Base-by-base conservation (phyloP, 2,113 vertebrate species). In the Otus sunia region DNA sequence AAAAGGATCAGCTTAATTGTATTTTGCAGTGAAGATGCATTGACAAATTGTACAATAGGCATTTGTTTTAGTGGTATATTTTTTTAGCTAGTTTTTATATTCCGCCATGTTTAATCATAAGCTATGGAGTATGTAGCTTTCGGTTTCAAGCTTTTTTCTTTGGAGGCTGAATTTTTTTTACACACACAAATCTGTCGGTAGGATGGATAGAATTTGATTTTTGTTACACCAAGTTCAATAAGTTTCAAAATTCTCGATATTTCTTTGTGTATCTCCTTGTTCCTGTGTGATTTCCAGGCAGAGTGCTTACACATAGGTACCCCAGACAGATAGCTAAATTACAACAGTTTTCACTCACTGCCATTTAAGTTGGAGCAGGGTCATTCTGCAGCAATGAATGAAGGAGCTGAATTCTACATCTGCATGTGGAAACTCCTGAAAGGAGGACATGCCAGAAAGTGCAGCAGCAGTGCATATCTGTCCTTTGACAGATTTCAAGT, bases 101-200 rank as follows among this genome's bases (percentile, higher is more conserved):
- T 83, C 21, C 1, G 7, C 15, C 20, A 22, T 0, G 0, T 80
- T 83, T 73, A 62, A 58, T 69, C 10, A 2, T 30, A 41, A 80
- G 5, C 36, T 55, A 66, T 39, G 14, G 32, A 74, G 15, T 16
- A 5, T 80, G 27, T 53, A 86, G 30, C 39, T 91, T 86, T 89
- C 71, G 12, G 3, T 72, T 86, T 86, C 52, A 60, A 60, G 15
- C 27, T 77, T 86, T 92, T 86, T 52, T 23, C 37, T 90, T 58
- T 34, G 29, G 37, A 77, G 76, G 18, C 39, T 52, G 21, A 45
- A 1, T 29, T 56, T 72, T 86, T 86, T 78, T 68, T 58, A 45
- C 27, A 52, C 21, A 36, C 16, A 39, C 14, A 62, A 39, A 62
- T 86, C 45, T 72, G 6, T 27, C 73, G 29, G 36, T 34, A 56